phyloP scores from a whole-genome alignment of 2,113 vertebrate genomes.

The Silurus glanis region DNA sequence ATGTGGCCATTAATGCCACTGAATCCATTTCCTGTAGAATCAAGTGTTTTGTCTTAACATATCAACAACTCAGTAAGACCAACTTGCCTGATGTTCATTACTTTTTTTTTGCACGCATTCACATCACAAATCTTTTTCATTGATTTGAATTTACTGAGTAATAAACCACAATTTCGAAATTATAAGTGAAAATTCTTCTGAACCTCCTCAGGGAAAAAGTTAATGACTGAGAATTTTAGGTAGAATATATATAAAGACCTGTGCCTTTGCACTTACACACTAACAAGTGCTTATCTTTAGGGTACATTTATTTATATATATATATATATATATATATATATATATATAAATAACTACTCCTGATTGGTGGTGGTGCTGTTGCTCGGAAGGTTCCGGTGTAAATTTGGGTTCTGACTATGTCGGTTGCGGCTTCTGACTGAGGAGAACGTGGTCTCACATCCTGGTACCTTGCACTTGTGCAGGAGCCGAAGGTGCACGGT shows the following conservation, averaged over 20 bases:
- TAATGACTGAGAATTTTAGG: background rate
- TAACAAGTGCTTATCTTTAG: constrained; percentile 15
- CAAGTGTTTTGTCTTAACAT: background rate
- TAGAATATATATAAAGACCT: constrained; percentile 4
- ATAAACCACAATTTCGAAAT: background rate
- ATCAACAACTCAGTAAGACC: background rate
- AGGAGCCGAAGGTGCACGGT: constrained; percentile 94
- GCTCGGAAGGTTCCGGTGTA: constrained; percentile 85
- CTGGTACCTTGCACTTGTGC: constrained; percentile 92
- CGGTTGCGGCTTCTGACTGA: constrained; percentile 94
- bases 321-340: too few relatives aligned
- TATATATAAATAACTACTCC: constrained; percentile 54
- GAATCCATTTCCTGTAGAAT: background rate
- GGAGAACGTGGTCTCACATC: constrained; percentile 92
- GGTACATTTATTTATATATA: background rate
- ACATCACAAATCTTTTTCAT: background rate
- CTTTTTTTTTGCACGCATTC: background rate
- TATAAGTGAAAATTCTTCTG: background rate
- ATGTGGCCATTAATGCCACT: background rate
- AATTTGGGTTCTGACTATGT: constrained; percentile 97
- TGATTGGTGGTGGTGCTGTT: constrained; percentile 55
- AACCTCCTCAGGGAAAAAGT: background rate
- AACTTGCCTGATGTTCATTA: background rate
- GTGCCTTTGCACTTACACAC: constrained; percentile 17
- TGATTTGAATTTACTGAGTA: background rate